Base-by-base conservation (phyloP, 1,140 invertebrate genomes). In the Drosophila seguyi region DNA sequence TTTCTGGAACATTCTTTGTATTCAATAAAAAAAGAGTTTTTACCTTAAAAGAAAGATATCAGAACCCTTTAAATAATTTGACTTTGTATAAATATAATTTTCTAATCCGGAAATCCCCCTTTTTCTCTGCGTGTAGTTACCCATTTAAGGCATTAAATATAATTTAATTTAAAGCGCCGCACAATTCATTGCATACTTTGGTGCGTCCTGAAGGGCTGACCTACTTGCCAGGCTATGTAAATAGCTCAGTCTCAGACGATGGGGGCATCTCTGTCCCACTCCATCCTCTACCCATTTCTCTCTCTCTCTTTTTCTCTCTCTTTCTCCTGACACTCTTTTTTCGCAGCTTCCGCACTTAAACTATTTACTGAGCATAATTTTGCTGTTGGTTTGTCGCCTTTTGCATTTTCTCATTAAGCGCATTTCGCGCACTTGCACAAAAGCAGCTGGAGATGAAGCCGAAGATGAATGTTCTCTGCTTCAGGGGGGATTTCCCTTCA, bases 321-420 rank as follows among this genome's bases (percentile, higher is more conserved):
- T 59, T 38, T 45, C 45, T 61, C 10, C 20, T 29, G 50, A 34
- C 48, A 69, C 57, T 57, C 57, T 78, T 69, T 72, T 45, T 61
- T 52, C 61, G 57, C 47, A 57, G 34, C 50, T 79, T 55, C 34
- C 81, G 79, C 75, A 66, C 69, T 62, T 88, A 63, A 86, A 87
- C 69, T 86, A 86, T 86, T 86, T 87, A 79, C 83, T 65, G 66
- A 79, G 71, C 75, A 86, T 87, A 83, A 87, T 79, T 83, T 86
- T 57, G 71, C 65, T 83, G 83, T 79, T 83, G 79, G 72, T 83
- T 72, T 88, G 79, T 88, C 83, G 83, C 83, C 79, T 79, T 72
- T 79, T 83, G 71, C 83, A 76, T 88, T 83, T 88, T 88, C 84
- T 87, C 83, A 87, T 88, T 87, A 88, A 88, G 84, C 75, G 79